Percentiles rank a stretch among this genome's conserved stretches.
These are phyloP conservation scores for Enteromius thamalakanensis DNA, from an alignment of 2,797 vertebrate species.

Conservation along the genomic window DNA sequence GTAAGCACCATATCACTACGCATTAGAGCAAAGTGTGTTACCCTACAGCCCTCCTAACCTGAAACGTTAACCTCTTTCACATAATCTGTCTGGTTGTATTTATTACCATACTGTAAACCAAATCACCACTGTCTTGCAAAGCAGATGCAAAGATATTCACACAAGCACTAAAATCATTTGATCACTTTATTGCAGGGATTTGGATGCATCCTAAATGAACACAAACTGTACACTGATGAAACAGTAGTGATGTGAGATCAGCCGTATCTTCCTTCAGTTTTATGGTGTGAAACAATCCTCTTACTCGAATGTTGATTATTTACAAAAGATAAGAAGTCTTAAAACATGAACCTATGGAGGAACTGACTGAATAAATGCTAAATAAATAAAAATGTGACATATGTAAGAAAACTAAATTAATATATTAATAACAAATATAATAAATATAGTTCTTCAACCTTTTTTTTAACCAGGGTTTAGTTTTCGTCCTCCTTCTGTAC, in stretches of 20 bases:
- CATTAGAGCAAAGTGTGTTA: neutral
- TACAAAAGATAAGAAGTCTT: conserved; percentile 7
- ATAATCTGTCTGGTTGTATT: neutral
- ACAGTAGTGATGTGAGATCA: neutral
- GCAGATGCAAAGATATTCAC: neutral
- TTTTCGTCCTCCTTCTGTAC: neutral
- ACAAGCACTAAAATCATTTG: neutral
- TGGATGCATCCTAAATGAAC: neutral
- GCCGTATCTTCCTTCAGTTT: neutral
- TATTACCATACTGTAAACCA: neutral
- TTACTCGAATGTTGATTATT: conserved; percentile 16
- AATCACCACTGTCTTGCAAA: neutral
- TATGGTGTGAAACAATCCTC: conserved; percentile 23
- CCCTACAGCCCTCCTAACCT: neutral
- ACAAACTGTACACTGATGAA: neutral
- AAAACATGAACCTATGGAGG: neutral
- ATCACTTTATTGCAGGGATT: conserved; percentile 14
- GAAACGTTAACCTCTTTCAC: neutral
- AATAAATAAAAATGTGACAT: conserved; percentile 1
- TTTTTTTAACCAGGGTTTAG: neutral
- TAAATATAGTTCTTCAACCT: neutral
- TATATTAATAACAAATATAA: neutral
- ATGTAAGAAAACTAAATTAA: neutral
- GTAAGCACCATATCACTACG: neutral
- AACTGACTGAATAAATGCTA: neutral